Evolutionary conservation across 1,140 invertebrate species (phyloP).

Genomic region (Drosophila auraria): DNA sequence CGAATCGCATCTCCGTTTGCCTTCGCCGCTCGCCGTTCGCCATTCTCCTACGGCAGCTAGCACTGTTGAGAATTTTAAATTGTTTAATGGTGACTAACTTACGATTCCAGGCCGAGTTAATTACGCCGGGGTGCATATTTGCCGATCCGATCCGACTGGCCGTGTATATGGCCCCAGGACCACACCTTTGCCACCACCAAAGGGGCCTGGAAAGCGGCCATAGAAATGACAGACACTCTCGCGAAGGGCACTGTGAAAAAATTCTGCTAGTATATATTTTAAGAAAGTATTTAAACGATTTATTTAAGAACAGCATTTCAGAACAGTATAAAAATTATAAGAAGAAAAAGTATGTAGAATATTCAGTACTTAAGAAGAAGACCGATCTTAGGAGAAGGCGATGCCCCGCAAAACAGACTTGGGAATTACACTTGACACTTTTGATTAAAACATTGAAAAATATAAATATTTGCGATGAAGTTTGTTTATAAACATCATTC

Average conservation of each 20-base stretch:
- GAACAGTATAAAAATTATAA: too few relatives aligned
- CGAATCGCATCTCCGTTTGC: constrained; percentile 8
- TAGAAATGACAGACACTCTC: constrained; percentile 42
- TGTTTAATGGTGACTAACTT: constrained; percentile 84
- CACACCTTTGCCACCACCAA: constrained; percentile 35
- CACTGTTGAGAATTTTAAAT: constrained; percentile 80
- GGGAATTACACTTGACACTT: not conserved
- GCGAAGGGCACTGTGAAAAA: constrained; percentile 9
- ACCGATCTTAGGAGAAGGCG: too few relatives aligned
- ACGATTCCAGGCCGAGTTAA: constrained; percentile 81
- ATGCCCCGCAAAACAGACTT: not conserved
- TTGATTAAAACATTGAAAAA: too few relatives aligned
- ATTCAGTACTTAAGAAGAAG: too few relatives aligned
- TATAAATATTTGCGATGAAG: too few relatives aligned
- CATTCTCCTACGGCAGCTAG: constrained; percentile 39
- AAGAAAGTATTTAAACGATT: not conserved
- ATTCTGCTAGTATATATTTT: not conserved
- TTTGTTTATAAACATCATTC: too few relatives aligned
- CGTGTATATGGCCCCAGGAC: constrained; percentile 48
- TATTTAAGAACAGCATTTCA: too few relatives aligned
- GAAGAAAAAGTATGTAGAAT: too few relatives aligned
- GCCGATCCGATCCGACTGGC: constrained; percentile 51
- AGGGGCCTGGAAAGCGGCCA: constrained; percentile 22
- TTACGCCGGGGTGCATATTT: constrained; percentile 82
- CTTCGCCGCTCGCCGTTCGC: not conserved